Percentiles rank a stretch among this genome's conserved stretches.
Conservation (phyloP, 2,888 invertebrate species). For the Erebia palarica region DNA sequence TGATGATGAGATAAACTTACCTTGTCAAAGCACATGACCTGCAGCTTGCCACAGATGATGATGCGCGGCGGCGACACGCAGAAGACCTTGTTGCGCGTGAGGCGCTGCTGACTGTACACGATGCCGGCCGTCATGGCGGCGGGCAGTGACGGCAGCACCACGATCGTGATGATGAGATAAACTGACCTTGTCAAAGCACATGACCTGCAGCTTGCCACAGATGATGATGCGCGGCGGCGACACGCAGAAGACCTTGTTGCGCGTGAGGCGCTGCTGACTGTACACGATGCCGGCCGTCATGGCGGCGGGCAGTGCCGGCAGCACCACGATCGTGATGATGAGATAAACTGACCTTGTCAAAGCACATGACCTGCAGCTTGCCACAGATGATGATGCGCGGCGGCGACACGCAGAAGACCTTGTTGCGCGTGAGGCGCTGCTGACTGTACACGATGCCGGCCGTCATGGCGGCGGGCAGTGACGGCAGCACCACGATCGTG, state of each 20-base stretch:
- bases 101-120: too few relatives aligned
- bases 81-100: too few relatives aligned
- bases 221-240: constrained; percentile 90
- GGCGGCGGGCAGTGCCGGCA: constrained; percentile 95
- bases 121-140: too few relatives aligned
- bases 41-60: too few relatives aligned
- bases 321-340: constrained; percentile 95
- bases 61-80: too few relatives aligned
- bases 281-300: constrained; percentile 92
- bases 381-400: constrained; percentile 90
- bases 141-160: too few relatives aligned
- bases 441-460: constrained; percentile 91
- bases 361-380: constrained; percentile 91
- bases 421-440: constrained; percentile 84
- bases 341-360: constrained; percentile 88
- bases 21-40: too few relatives aligned
- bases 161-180: background rate
- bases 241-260: constrained; percentile 88
- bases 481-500: constrained; percentile 96
- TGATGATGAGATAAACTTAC: too few relatives aligned
- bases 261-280: constrained; percentile 87
- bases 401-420: constrained; percentile 91
- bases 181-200: constrained; percentile 94
- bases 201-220: constrained; percentile 89
- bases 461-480: constrained; percentile 94